Evolutionary conservation across 2,888 invertebrate genomes (phyloP).

Genomic region (Cephus pygmeus): DNA sequence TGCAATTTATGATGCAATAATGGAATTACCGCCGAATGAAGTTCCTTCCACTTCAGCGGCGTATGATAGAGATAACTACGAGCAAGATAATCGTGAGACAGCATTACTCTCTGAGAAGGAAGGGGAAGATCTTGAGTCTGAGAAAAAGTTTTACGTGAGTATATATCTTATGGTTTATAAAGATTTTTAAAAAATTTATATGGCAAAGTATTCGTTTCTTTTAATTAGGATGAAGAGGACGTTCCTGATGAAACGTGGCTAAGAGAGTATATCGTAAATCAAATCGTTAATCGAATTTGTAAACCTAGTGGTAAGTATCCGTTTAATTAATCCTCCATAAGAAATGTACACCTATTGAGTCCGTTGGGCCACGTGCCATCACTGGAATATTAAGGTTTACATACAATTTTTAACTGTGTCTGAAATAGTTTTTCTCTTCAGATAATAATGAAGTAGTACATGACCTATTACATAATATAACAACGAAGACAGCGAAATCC

Average conservation of each 20-base stretch:
- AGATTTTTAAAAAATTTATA: neutral
- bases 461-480: conserved; percentile 8
- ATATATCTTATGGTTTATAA: neutral
- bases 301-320: neutral
- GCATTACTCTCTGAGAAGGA: neutral
- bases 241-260: neutral
- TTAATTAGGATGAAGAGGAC: neutral
- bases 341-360: neutral
- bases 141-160: neutral
- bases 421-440: neutral
- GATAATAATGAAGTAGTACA: conserved; percentile 11
- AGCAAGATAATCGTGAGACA: neutral
- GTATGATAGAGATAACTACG: neutral
- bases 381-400: neutral
- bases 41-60: neutral
- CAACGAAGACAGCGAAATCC: neutral
- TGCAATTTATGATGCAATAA: conserved; percentile 55
- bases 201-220: neutral
- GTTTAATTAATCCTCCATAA: neutral
- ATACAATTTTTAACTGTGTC: neutral
- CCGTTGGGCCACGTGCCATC: neutral
- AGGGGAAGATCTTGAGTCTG: neutral
- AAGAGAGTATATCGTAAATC: neutral
- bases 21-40: conserved; percentile 29
- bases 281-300: neutral